Evolutionary conservation across 2,888 invertebrate species (phyloP), one percentile per base, ranked within the genome.

Genomic region (Chelonus formosanus): DNA sequence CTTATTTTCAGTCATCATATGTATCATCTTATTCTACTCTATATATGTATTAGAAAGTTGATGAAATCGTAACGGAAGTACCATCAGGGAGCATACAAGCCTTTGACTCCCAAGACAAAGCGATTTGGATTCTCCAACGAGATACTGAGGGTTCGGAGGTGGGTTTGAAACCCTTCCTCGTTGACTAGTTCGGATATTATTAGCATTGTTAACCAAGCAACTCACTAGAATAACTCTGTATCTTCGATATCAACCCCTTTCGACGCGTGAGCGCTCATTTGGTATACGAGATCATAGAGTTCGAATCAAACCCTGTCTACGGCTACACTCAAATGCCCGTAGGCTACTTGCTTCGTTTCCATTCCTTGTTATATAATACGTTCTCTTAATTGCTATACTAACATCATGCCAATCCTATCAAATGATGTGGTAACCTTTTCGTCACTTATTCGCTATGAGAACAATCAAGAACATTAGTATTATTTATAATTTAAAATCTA

Each of bases 171-270:
- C 55, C 56, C 67, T 53, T 36, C 31, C 60, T 64, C 48, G 54
- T 36, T 67, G 61, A 72, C 72, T 71, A 77, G 73, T 74, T 73
- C 70, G 69, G 78, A 78, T 80, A 80, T 80, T 79, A 82, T 82
- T 82, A 82, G 82, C 81, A 82, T 82, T 82, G 81, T 82, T 82
- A 82, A 82, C 80, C 78, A 78, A 81, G 76, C 77, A 78, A 81
- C 78, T 77, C 73, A 65, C 74, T 71, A 68, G 71, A 74, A 75
- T 76, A 73, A 73, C 73, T 70, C 67, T 71, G 70, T 73, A 73
- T 73, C 73, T 58, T 56, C 36, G 52, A 52, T 48, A 62, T 53
- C 61, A 68, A 56, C 70, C 70, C 68, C 61, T 61, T 69, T 52
- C 40, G 53, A 61, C 59, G 61, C 67, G 67, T 56, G 65, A 67